Base-by-base conservation (phyloP, 2,113 vertebrate genomes). In the Eulacestoma nigropectus region DNA sequence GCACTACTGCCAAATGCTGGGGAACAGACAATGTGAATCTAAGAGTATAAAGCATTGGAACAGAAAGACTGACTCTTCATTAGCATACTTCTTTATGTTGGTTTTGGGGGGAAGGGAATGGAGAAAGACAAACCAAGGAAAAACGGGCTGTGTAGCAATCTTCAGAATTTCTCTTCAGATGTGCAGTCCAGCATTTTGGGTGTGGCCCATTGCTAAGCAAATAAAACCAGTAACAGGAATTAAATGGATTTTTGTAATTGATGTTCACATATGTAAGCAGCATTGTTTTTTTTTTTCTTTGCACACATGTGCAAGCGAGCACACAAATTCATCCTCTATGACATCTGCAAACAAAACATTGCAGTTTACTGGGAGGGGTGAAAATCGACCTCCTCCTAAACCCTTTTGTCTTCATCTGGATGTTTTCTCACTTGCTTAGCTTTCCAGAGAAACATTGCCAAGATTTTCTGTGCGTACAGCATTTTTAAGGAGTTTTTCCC, bases 21-120 rank as follows among this genome's bases (percentile, higher is more conserved):
- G 74, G 78, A 89, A 69, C 41, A 94, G 88, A 96, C 93, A 88
- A 33, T 92, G 92, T 83, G 87, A 87, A 73, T 63, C 47, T 49
- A 32, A 27, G 75, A 86, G 44, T 64, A 55, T 79, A 79, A 84
- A 90, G 46, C 10, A 2, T 12, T 47, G 50, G 49, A 74, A 19
- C 37, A 91, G 68, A 92, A 90, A 95, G 68, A 46, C 84, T 82
- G 39, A 30, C 32, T 49, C 39, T 87, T 67, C 67, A 87, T 93
- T 88, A 94, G 82, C 89, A 95, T 84, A 46, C 22, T 70, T 87
- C 63, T 83, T 87, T 93, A 32, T 86, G 33, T 74, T 86, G 52
- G 16, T 85, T 25, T 25, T 8, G 9, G 8, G 62, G 37, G 30
- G 3, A 55, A 83, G 17, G 44, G 18, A 16, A 3, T 57, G 5